Base-by-base conservation (phyloP, 2,113 vertebrate genomes). In the Mus pahari region DNA sequence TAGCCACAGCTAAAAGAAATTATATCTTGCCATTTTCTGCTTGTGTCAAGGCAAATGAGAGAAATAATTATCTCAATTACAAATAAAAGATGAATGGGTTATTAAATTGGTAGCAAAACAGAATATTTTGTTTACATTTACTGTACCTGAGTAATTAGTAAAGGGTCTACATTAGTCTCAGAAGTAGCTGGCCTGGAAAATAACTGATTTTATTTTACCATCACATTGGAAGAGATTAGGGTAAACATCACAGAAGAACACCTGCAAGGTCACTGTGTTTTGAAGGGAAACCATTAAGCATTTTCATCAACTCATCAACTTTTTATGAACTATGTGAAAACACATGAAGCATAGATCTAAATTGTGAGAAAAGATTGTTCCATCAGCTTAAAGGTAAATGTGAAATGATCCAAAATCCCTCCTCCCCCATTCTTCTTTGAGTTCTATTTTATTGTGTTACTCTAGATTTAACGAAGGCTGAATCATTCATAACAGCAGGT, bases 81-180 rank as follows among this genome's bases (percentile, higher is more conserved):
- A 39, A 86, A 90, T 75, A 77, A 89, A 96, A 90, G 20, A 92
- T 89, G 28, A 82, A 36, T 42, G 73, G 17, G 82, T 36, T 83
- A 19, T 81, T 92, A 94, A 91, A 91, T 39, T 70, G 12, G 20
- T 82, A 96, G 33, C 33, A 89, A 36, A 42, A 92, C 13, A 71
- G 8, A 89, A 92, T 66, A n/a, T 26, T 50, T 12, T 86, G 11
- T 28, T 93, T 88, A 92, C 36, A 86, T 1, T 45, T 79, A 87
- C 9, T 93, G 16, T 93, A 14, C 39, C 2, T n/a, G 14, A 36
- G 19, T 90, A 79, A 92, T 84, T 93, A 94, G 60, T 64, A 91
- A 92, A 92, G 1, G 26, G 2, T 0, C 31, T 20, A 79, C 12
- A 70, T 78, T 12, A 79, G 74, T 89, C 86, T 68, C 66, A 87